Conservation (phyloP, 2,797 vertebrate species). For the Galago senegalensis region DNA sequence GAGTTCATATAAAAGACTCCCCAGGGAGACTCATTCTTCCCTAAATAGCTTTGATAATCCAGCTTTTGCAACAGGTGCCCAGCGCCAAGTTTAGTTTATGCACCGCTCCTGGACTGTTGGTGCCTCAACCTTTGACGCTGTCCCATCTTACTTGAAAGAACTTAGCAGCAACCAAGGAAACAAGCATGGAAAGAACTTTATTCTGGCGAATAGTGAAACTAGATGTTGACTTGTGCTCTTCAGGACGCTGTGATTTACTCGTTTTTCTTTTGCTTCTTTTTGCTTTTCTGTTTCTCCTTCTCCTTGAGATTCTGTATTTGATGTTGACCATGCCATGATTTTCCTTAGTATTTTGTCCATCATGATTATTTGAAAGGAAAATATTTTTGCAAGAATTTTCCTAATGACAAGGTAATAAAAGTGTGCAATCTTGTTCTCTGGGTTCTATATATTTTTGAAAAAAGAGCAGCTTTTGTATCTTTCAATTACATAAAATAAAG, state of each 20-base stretch:
- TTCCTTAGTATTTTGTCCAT: not conserved
- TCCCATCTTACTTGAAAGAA: not conserved
- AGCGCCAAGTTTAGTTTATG: not conserved
- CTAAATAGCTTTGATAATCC: not conserved
- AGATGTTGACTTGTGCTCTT: not conserved
- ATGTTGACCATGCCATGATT: not conserved
- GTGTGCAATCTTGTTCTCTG: not conserved
- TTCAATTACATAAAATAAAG: not conserved
- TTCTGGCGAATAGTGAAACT: not conserved
- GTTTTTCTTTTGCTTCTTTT: not conserved
- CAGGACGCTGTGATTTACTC: not conserved
- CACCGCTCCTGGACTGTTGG: not conserved
- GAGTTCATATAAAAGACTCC: not conserved
- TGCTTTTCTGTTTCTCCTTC: not conserved
- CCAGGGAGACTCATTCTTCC: not conserved
- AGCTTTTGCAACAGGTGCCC: not conserved
- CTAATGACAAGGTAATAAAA: not conserved
- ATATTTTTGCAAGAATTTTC: constrained; percentile 15
- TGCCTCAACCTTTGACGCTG: not conserved
- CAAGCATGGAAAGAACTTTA: not conserved
- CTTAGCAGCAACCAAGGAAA: not conserved
- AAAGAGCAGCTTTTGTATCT: not conserved
- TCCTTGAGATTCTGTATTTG: not conserved
- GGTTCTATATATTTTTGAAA: not conserved
- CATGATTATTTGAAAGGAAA: constrained; percentile 8